Base-by-base conservation (phyloP, 2,888 invertebrate genomes). In the Oligia strigilis region DNA sequence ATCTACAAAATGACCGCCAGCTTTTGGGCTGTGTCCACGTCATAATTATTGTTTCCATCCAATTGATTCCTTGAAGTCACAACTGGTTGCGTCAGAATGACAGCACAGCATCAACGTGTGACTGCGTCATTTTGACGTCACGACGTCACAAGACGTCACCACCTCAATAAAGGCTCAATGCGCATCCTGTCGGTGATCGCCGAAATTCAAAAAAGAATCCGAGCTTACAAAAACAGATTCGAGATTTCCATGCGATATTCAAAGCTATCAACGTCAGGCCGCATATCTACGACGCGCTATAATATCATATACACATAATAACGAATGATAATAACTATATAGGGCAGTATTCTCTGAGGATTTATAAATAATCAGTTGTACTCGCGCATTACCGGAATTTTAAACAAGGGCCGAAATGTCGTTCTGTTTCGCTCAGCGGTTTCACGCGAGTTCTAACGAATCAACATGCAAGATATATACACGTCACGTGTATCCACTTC, bases 161-260 rank as follows among this genome's bases (percentile, higher is more conserved):
- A 78, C 84, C 81, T 81, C 81, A 81, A 81, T 85, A 74, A 82
- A 84, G 77, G 77, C 29, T 67, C 46, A 19, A 65, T 17, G n/a
- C 49, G 46, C 52, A 43, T 74, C 40, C 23, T 49, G 70, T 58
- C 43, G 23, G 46, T 43, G 46, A 74, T 62, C 19, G 23, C 23
- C 64, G 14, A 40, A 74, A 72, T 74, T 64, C 17, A 67, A 77
- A 82, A 78, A 67, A 67, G 11, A 76, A 76, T n/a, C 43, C 19
- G 58, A 73, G 11, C 73, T 46, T 81, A 75, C 29, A 72, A 71
- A 76, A 83, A 60, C 66, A 73, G 75, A 76, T 87, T 64, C 67
- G 66, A 83, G 58, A 55, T 72, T 76, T 73, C 74, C 70, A 83
- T 75, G 78, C 58, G 58, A 78, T 75, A 64, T 70, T 77, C 40